Conservation (phyloP, 2,113 vertebrate genomes). For the Climacteris rufus region DNA sequence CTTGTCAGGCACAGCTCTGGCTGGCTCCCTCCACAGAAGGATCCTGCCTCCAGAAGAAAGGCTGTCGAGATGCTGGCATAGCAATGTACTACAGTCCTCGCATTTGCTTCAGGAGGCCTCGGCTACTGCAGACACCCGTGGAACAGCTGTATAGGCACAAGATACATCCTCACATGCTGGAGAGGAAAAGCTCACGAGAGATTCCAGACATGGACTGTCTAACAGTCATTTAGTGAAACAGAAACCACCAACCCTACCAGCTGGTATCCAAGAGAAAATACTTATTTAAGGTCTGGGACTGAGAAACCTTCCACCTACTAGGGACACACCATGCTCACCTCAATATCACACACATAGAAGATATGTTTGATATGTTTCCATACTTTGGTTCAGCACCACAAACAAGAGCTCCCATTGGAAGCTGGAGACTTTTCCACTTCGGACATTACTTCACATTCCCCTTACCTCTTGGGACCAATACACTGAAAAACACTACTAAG, state of each 20-base stretch:
- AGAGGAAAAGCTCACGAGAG: neutral
- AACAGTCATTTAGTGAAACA: neutral
- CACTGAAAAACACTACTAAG: neutral
- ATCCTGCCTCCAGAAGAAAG: neutral
- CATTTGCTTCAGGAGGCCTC: neutral
- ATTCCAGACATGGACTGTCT: neutral
- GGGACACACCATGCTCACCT: neutral
- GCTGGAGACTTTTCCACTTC: neutral
- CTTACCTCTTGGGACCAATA: neutral
- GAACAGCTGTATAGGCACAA: neutral
- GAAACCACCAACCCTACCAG: neutral
- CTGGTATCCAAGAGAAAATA: neutral
- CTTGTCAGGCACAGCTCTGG: neutral
- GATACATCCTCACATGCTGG: neutral
- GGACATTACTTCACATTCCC: neutral
- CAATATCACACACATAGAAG: neutral
- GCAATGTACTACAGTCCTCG: neutral
- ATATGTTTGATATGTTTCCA: neutral
- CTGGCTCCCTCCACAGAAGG: neutral
- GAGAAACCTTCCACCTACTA: neutral
- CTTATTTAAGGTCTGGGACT: neutral
- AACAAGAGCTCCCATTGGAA: neutral
- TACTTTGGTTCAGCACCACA: neutral
- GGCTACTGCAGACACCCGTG: neutral
- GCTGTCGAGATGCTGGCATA: neutral